Conservation (phyloP, 2,797 vertebrate species). For the Apodemus agrarius region DNA sequence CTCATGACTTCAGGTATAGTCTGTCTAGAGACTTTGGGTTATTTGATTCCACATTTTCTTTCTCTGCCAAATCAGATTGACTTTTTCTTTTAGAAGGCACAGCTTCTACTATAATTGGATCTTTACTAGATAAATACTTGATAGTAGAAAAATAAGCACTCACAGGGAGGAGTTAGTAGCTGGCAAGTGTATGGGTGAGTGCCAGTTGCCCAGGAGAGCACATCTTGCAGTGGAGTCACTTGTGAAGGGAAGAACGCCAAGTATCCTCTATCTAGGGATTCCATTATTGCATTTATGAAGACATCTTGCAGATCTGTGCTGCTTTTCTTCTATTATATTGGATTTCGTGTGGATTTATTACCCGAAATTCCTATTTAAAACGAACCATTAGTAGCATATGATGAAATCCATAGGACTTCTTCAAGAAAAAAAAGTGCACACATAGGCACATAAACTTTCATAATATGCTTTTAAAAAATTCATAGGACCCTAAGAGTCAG, state of each 20-base stretch:
- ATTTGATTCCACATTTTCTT: conserved; percentile 25
- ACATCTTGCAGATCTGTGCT: not conserved
- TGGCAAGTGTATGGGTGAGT: not conserved
- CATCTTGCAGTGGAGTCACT: not conserved
- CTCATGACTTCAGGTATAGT: conserved; percentile 13
- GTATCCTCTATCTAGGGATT: not conserved
- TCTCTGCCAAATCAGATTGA: not conserved
- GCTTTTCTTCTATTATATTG: not conserved
- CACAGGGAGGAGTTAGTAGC: not conserved
- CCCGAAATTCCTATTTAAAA: conserved; percentile 2
- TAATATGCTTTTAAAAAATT: conserved; percentile 24
- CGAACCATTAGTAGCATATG: not conserved
- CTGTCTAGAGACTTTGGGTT: conserved; percentile 37
- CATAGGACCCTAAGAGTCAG: not conserved
- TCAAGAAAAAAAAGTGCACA: not conserved
- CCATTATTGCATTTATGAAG: not conserved
- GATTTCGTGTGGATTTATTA: not conserved
- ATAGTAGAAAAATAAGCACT: not conserved
- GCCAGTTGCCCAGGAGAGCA: not conserved
- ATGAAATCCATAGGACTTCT: not conserved
- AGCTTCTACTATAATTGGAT: not conserved
- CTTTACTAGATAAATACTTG: conserved; percentile 11
- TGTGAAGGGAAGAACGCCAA: not conserved
- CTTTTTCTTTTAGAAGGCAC: not conserved
- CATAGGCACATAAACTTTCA: not conserved